Evolutionary conservation across 2,888 invertebrate genomes (phyloP).

Genomic region (Busseola fusca): DNA sequence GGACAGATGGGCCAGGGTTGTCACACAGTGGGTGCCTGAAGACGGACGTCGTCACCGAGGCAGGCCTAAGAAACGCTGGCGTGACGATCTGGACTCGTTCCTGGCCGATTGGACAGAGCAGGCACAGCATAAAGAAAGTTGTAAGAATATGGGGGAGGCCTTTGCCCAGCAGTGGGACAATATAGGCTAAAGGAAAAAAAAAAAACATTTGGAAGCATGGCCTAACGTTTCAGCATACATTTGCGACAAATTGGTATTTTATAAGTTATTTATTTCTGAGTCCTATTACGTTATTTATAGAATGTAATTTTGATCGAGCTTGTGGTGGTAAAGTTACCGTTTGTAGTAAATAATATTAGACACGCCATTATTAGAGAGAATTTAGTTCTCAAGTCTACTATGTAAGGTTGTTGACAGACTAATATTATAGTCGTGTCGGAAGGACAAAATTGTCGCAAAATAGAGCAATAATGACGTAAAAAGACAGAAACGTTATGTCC

Average conservation of each 20-base stretch:
- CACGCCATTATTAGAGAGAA: slow-evolving; percentile 1
- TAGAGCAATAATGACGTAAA: background rate
- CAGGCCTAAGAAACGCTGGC: no score
- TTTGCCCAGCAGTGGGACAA: no score
- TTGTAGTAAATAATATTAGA: slow-evolving; percentile 9
- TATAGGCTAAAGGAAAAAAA: no score
- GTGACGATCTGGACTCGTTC: no score
- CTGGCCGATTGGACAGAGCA: no score
- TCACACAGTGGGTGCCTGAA: no score
- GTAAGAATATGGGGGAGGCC: no score
- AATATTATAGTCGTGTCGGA: no score
- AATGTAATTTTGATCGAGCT: slow-evolving; percentile 2
- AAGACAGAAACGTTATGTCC: background rate
- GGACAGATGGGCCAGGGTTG: no score
- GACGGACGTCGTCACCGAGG: no score
- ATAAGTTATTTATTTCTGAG: slow-evolving; percentile 10
- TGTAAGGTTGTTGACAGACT: background rate
- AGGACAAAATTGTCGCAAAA: background rate
- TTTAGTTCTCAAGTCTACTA: background rate
- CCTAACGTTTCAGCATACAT: slow-evolving; percentile 2
- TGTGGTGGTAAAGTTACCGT: background rate
- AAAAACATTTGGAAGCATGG: slow-evolving; percentile 2
- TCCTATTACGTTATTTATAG: background rate
- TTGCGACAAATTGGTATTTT: slow-evolving; percentile 21
- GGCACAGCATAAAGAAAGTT: no score